Conservation (phyloP, 2,113 vertebrate genomes). For the Aptenodytes forsteri region DNA sequence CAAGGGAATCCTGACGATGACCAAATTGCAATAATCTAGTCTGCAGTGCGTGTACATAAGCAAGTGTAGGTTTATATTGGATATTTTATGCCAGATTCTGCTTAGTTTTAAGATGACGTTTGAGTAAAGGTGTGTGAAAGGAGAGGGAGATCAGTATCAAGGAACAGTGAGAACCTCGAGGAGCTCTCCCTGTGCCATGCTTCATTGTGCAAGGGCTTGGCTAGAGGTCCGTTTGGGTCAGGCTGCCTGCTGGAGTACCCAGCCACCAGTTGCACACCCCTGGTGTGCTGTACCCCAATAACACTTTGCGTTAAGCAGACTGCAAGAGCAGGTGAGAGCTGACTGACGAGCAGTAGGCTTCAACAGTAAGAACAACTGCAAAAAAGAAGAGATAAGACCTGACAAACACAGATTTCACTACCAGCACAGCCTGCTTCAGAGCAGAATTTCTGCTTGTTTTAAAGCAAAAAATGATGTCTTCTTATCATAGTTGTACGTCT, state of each 20-base stretch:
- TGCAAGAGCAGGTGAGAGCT: background rate
- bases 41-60: background rate
- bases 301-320: background rate
- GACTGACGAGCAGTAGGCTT: background rate
- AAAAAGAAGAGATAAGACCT: background rate
- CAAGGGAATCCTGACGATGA: background rate
- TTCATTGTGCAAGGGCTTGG: background rate
- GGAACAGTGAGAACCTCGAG: background rate
- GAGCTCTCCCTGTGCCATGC: background rate
- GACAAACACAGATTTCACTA: background rate
- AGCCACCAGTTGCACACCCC: background rate
- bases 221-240: background rate
- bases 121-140: background rate
- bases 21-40: background rate
- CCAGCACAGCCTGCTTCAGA: background rate
- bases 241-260: background rate
- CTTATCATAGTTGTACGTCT: background rate
- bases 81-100: background rate
- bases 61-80: background rate
- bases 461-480: background rate
- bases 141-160: background rate
- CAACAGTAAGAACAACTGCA: background rate
- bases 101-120: background rate
- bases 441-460: background rate
- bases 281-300: background rate